Base-by-base conservation (phyloP, 2,797 vertebrate species). In the Muscicapa comitata region DNA sequence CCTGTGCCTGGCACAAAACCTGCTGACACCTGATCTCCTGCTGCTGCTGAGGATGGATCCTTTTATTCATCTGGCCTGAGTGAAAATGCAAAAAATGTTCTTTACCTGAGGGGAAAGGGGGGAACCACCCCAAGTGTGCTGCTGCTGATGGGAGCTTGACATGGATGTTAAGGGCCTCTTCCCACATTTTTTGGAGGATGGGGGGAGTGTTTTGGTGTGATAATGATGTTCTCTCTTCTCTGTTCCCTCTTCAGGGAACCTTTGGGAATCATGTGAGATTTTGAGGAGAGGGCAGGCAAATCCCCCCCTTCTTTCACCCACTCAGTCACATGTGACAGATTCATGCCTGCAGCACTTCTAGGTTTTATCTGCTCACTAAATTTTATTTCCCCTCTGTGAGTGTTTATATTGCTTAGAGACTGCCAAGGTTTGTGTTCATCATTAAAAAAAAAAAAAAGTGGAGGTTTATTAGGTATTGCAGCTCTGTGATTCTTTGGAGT, bases 301-400 rank as follows among this genome's bases (percentile, higher is more conserved):
- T 40, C 57, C 17, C 65, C 74, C 35, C 72, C n/a, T 90, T 63
- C 67, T 37, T 40, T 55, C 76, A 80, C 79, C 73, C 68, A 71
- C 81, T 72, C 0, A 90, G 83, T 85, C 87, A 78, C 58, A 58
- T 17, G 12, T 65, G 57, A 62, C 93, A 91, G 94, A 88, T 67
- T 88, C 85, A 94, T 95, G 87, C 91, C 82, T 94, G 87, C 77
- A 21, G 61, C 93, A 67, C 80, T 92, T 68, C 75, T 20, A 87
- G 90, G 82, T 97, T 97, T 97, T 95, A 94, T 92, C 92, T 96
- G 68, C 57, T 88, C 71, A 58, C 84, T 81, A 95, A 94, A 93
- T 96, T 95, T 96, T 95, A 95, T 97, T 96, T 97, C 88, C 89
- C 93, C 38, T 67, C 70, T 59, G 92, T 73, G 93, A 96, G 68